Percentiles rank a stretch among this genome's conserved stretches.
phyloP scores from a whole-genome alignment of 2,113 vertebrate species.

The Cacatua alba region DNA sequence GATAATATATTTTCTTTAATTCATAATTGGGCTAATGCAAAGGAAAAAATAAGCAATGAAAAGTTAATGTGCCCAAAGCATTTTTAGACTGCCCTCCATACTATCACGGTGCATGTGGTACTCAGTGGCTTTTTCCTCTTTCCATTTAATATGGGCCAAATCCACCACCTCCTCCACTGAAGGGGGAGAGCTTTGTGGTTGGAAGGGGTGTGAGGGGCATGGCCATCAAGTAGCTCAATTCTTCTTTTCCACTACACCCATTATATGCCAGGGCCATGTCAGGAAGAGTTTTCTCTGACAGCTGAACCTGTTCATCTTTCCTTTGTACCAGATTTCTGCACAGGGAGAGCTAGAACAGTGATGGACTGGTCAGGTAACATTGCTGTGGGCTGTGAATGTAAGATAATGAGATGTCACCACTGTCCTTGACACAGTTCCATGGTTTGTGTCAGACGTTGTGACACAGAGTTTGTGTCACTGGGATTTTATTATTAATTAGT shows the following conservation, averaged over 20 bases:
- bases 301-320: not conserved
- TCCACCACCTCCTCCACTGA: not conserved
- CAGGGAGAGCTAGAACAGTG: not conserved
- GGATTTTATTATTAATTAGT: not conserved
- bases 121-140: not conserved
- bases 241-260: not conserved
- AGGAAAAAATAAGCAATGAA: not conserved
- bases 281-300: not conserved
- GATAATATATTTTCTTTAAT: not conserved
- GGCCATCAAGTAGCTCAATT: not conserved
- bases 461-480: not conserved
- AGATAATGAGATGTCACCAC: not conserved
- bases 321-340: not conserved
- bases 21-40: not conserved
- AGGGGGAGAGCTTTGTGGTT: not conserved
- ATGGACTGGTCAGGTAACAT: not conserved
- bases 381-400: not conserved
- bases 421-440: not conserved
- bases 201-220: not conserved
- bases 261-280: not conserved
- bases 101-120: not conserved
- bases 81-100: not conserved
- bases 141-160: not conserved
- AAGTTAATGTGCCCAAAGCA: not conserved
- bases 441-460: not conserved